phyloP scores from a whole-genome alignment of 2,888 invertebrate species.

The Chaetogeoica ovagalla region DNA sequence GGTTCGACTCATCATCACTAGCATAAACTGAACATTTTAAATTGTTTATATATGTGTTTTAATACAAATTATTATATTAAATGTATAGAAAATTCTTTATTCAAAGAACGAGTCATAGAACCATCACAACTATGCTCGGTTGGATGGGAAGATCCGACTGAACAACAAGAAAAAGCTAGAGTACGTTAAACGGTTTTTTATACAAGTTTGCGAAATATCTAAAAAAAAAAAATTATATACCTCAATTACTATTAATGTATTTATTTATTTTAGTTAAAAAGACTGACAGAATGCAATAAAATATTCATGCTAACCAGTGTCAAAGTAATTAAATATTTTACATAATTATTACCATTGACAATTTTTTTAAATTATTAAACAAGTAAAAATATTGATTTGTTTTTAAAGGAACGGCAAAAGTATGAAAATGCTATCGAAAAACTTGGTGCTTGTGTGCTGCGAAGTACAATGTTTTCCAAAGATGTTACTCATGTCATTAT shows the following conservation, averaged over 20 bases:
- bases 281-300: slow-evolving; percentile 35
- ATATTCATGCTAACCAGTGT: slow-evolving; percentile 40
- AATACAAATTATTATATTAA: neutral
- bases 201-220: neutral
- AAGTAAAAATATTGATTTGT: neutral
- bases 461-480: slow-evolving; percentile 65
- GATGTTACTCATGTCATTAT: slow-evolving; percentile 77
- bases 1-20: no score
- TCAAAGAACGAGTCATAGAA: slow-evolving; percentile 40
- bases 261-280: slow-evolving; percentile 35
- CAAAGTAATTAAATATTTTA: slow-evolving; percentile 22
- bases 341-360: neutral
- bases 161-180: slow-evolving; percentile 51
- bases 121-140: slow-evolving; percentile 49
- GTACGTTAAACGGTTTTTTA: slow-evolving; percentile 5
- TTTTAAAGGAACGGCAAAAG: slow-evolving; percentile 39
- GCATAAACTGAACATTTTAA: neutral
- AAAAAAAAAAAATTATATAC: neutral
- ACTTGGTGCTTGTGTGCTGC: slow-evolving; percentile 70
- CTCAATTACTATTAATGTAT: neutral
- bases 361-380: no score
- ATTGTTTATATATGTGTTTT: neutral
- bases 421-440: slow-evolving; percentile 62
- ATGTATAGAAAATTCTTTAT: slow-evolving; percentile 27
- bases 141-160: slow-evolving; percentile 53